Evolutionary conservation across 1,140 invertebrate species (phyloP), one percentile per base, ranked within the genome.

Genomic region (Acromyrmex echinatior): DNA sequence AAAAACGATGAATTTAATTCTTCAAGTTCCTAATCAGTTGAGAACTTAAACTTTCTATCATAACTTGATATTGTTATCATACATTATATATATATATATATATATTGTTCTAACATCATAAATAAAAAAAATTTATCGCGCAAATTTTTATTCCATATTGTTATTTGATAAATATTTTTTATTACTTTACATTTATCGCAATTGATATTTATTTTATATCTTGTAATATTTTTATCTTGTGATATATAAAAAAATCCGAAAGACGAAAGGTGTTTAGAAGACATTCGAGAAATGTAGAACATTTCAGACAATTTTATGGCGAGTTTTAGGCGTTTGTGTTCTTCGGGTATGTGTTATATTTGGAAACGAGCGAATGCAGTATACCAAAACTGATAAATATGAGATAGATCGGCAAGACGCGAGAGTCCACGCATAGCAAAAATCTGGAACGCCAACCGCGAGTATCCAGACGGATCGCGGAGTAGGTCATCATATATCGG

Each of bases 401-500:
- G 21, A 51, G 31, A 51, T 28, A 49, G 49, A 88, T 66, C 51
- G 58, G 71, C 58, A 25, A 53, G 51, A 88, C 51, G 74, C 87
- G 90, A 92, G 90, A 88, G 86, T 74, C 49, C 60, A 82, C 39
- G 56, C 66, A 89, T 81, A 87, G 81, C 82, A 81, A 91, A 71
- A 90, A 93, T 93, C 82, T 93, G 88, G 93, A 92, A 93, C 92
- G 86, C 79, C 86, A 87, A 84, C 86, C 87, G 87, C 73, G 92
- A 92, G 89, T 86, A 92, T 89, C 90, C 87, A 90, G 90, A 90
- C 90, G 89, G 91, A 92, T 88, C 87, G 66, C 87, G 79, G 92
- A 93, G 93, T 94, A 93, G 93, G 93, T 93, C 92, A 94, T 94
- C 88, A 91, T 92, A 92, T 92, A 92, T 93, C 89, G 92, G 90